Conservation (phyloP, 2,113 vertebrate genomes). For the Melanerpes aurifrons region DNA sequence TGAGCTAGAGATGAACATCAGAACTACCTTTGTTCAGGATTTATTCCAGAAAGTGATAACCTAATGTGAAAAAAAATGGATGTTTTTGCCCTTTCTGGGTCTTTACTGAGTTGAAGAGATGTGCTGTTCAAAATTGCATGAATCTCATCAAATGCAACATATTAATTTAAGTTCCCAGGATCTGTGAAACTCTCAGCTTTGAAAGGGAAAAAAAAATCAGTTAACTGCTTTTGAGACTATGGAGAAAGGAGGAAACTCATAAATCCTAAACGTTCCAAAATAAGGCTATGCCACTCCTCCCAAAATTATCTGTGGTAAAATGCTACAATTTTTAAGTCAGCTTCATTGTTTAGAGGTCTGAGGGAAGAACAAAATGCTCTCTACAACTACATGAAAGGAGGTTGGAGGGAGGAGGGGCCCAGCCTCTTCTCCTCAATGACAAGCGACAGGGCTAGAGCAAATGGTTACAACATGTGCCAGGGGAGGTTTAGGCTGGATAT, state of each 20-base stretch:
- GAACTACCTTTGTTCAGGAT: background rate
- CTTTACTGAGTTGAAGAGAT: background rate
- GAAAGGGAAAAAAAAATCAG: background rate
- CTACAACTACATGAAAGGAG: no score
- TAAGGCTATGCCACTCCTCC: no score
- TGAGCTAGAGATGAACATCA: background rate
- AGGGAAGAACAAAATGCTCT: no score
- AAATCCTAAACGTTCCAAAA: background rate
- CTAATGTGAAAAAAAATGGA: background rate
- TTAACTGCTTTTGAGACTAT: background rate
- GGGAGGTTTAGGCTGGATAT: no score
- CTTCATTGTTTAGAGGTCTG: no score
- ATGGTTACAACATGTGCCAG: no score
- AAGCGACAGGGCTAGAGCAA: no score
- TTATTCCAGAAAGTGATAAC: slow-evolving; percentile 32
- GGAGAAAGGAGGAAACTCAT: background rate
- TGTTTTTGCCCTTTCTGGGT: background rate
- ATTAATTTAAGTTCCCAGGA: background rate
- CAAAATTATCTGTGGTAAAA: no score
- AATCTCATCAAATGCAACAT: background rate
- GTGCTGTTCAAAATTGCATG: background rate
- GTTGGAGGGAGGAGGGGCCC: no score
- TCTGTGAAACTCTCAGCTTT: background rate
- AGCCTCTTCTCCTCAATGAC: no score
- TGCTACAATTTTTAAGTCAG: no score